Evolutionary conservation across 2,797 vertebrate genomes (phyloP), one percentile per base, ranked within the genome.

Genomic region (Xyrichtys novacula): DNA sequence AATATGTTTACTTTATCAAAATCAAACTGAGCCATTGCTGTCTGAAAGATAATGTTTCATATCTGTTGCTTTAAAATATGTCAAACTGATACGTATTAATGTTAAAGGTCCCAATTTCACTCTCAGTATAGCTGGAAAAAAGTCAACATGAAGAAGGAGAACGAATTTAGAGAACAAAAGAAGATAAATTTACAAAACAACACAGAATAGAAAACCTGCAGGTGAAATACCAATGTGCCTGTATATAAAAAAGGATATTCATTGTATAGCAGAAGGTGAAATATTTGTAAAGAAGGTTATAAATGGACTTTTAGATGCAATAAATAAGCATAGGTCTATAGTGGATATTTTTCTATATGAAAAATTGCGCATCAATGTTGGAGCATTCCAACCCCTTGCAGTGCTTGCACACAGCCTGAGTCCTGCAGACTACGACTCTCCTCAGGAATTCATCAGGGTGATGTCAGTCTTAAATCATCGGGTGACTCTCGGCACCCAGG

Each of bases 401-500:
- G 32, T 53, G 28, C 26, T 48, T 36, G 15, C 40, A 40, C 32
- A 31, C 29, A 46, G 36, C 10, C 8, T 29, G 3, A 56, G 71
- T 76, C 10, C 26, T 34, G 28, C 48, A 32, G 40, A 48, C 29
- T 15, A 28, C 31, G 49, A 50, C 19, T 65, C 25, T 54, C 55
- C 14, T 28, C 28, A 32, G 38, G 38, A 67, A 63, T 63, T 28
- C 15, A 62, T 73, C 40, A 23, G n/a, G 15, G 60, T 74, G 52
- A 58, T 64, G 59, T 71, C 38, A 11, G 12, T 52, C 63, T 75
- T 43, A 68, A 76, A 56, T 70, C 53, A 63, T 60, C 0, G 1
- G 43, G 55, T 52, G 63, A 67, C 50, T 76, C 65, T 71, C 29
- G n/a, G 32, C 36, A 54, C 31, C 17, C 34, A 57, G 49, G n/a